A percentile compares a stretch with the other conserved stretches of the same genome.
Conservation (phyloP, 2,888 invertebrate genomes). For the Xestia rhomboidea region DNA sequence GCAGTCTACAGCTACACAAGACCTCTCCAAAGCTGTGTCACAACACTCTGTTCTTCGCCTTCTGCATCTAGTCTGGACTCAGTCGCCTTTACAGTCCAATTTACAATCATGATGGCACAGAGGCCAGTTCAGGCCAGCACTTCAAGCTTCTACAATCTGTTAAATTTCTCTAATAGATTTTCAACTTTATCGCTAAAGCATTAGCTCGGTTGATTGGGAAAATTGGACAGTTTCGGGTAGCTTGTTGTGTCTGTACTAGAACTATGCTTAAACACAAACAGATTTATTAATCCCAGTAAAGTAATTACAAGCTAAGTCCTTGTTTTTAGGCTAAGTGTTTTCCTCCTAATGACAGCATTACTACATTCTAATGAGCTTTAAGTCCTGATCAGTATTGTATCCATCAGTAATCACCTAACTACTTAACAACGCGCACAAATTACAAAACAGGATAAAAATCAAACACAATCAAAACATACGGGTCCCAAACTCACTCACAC, state of each 20-base stretch:
- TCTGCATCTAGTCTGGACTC: not conserved
- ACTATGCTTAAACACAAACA: not conserved
- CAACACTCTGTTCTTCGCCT: not conserved
- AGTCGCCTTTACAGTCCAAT: not conserved
- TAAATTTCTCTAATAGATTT: no score
- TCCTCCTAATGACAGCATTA: constrained; percentile 7
- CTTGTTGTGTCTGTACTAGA: not conserved
- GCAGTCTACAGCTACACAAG: not conserved
- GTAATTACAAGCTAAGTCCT: not conserved
- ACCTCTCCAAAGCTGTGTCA: not conserved
- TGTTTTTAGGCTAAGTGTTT: constrained; percentile 4
- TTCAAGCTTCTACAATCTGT: no score
- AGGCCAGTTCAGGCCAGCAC: no score
- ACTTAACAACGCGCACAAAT: not conserved
- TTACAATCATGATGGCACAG: not conserved
- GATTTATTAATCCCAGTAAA: not conserved
- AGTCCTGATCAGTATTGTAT: constrained; percentile 4
- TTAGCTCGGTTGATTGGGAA: no score
- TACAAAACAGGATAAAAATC: constrained; percentile 30
- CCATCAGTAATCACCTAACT: constrained; percentile 13
- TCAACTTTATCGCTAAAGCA: no score
- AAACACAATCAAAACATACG: constrained; percentile 49
- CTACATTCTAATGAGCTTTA: constrained; percentile 14
- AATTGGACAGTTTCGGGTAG: no score
- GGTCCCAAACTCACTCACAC: constrained; percentile 57